phyloP scores from a whole-genome alignment of 30 jellyfish, hydroid and myxozoan genomes.

The Pelagia noctiluca region DNA sequence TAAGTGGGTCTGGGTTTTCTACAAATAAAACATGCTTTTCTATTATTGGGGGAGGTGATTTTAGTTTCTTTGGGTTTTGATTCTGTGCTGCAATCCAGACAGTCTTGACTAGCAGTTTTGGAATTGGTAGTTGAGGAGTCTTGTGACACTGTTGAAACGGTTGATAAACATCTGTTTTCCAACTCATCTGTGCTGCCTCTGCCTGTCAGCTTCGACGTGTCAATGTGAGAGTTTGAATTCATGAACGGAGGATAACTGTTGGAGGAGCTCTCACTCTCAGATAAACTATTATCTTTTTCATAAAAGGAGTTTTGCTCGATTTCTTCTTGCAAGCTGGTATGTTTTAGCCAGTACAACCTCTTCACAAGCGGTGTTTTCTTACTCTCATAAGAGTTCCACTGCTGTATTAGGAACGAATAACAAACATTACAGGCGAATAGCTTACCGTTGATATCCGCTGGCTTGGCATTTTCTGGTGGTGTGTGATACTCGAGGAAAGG shows the following conservation, averaged over 20 bases:
- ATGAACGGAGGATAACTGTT: neutral
- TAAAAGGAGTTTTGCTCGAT: neutral
- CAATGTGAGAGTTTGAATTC: neutral
- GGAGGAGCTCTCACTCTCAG: slow-evolving; percentile 4
- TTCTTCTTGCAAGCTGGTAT: slow-evolving; percentile 10
- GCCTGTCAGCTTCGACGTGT: neutral
- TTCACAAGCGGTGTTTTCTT: slow-evolving; percentile 72
- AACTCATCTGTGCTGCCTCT: neutral
- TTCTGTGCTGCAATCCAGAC: neutral
- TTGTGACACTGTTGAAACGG: too few species aligned
- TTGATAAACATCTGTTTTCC: neutral
- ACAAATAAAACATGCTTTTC: slow-evolving; percentile 42
- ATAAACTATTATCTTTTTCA: slow-evolving; percentile 11
- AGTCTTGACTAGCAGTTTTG: neutral
- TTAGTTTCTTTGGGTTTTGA: neutral
- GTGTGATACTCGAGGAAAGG: slow-evolving; percentile 83
- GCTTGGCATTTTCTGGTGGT: slow-evolving; percentile 52
- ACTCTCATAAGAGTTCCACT: slow-evolving; percentile 84
- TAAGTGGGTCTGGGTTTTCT: slow-evolving; percentile 13
- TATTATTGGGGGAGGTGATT: neutral
- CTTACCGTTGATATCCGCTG: slow-evolving; percentile 40
- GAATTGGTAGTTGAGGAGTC: neutral
- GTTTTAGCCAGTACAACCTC: slow-evolving; percentile 81
- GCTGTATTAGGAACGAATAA: slow-evolving; percentile 83
- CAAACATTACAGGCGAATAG: slow-evolving; percentile 79